Conservation (phyloP, 30 jellyfish, hydroid and myxozoan genomes). For the Aurelia aurita region DNA sequence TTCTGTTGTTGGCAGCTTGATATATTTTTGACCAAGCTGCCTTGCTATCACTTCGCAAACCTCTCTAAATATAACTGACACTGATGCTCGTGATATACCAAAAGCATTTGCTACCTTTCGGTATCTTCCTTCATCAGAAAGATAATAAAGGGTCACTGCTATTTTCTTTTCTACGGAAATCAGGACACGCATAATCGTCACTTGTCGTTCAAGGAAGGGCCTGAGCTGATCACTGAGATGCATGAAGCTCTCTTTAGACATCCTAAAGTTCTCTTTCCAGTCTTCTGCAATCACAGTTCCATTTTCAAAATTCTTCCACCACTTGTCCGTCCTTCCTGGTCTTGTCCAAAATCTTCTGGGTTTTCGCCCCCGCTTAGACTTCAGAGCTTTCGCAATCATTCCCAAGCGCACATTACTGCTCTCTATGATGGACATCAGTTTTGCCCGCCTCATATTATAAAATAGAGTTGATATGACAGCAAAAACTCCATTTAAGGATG, state of each 20-base stretch:
- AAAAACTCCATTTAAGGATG: too few species aligned
- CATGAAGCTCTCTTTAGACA: neutral
- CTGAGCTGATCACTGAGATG: neutral
- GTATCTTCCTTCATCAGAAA: slow-evolving; percentile 16
- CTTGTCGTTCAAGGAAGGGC: neutral
- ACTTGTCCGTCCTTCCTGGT: too few species aligned
- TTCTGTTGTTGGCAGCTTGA: slow-evolving; percentile 46
- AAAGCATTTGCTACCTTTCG: slow-evolving; percentile 15
- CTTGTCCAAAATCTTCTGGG: too few species aligned
- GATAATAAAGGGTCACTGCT: slow-evolving; percentile 14
- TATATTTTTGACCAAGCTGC: slow-evolving; percentile 19
- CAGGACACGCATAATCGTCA: neutral
- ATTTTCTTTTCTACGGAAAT: neutral
- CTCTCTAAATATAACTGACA: slow-evolving; percentile 1
- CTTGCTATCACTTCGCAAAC: neutral
- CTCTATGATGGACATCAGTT: too few species aligned
- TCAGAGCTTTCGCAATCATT: too few species aligned
- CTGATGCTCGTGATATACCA: slow-evolving; percentile 35
- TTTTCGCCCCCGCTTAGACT: too few species aligned
- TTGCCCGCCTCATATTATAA: too few species aligned
- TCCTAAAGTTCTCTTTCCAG: neutral
- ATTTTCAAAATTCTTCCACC: too few species aligned
- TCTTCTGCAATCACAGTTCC: too few species aligned
- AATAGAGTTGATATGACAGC: too few species aligned
- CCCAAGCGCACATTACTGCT: too few species aligned